Percentiles rank a stretch among this genome's conserved stretches.
phyloP scores from a whole-genome alignment of 2,888 invertebrate species.

The Tenthredo mesomela region DNA sequence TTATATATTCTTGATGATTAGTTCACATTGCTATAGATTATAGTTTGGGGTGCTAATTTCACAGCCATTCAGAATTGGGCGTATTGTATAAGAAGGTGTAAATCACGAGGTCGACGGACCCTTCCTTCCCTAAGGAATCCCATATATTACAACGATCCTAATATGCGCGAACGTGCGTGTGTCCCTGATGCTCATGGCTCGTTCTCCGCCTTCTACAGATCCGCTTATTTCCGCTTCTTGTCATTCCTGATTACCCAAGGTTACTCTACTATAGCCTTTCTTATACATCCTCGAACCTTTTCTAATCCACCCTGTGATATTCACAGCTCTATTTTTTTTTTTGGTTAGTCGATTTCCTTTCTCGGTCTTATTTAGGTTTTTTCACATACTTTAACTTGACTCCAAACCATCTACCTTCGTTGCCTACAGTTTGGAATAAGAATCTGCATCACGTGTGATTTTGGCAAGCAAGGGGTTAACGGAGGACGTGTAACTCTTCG shows the following conservation, averaged over 20 bases:
- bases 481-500: constrained; percentile 45
- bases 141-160: constrained; percentile 74
- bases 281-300: constrained; percentile 4
- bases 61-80: not conserved
- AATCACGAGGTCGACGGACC: constrained; percentile 60
- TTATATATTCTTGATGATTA: not conserved
- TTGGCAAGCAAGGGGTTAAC: constrained; percentile 34
- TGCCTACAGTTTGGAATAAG: not conserved
- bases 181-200: constrained; percentile 67
- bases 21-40: not conserved
- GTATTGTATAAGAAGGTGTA: constrained; percentile 44
- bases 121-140: constrained; percentile 66
- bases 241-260: constrained; percentile 30
- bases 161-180: constrained; percentile 76
- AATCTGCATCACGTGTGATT: constrained; percentile 18
- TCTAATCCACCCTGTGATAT: not conserved
- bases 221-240: constrained; percentile 49
- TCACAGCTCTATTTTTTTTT: not conserved
- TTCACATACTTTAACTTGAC: not conserved
- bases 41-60: constrained; percentile 1
- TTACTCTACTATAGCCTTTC: not conserved
- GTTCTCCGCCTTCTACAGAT: constrained; percentile 54
- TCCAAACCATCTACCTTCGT: not conserved
- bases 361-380: not conserved
- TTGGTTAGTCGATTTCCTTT: not conserved